Conservation (phyloP, 2,888 invertebrate genomes). For the Volucella bombylans region DNA sequence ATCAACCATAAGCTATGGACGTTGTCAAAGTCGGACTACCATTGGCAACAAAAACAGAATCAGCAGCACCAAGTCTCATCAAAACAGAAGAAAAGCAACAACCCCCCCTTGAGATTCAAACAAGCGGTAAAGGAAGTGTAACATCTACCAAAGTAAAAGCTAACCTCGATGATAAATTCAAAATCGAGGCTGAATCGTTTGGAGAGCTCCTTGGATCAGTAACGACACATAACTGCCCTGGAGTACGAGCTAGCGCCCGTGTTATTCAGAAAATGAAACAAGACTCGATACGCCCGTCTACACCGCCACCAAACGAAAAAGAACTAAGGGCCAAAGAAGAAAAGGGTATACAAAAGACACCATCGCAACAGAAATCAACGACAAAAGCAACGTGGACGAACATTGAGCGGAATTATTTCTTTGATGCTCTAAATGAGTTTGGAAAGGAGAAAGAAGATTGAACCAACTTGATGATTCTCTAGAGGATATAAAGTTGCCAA, state of each 20-base stretch:
- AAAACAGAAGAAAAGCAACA: constrained; percentile 43
- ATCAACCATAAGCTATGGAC: constrained; percentile 46
- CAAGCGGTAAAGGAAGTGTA: constrained; percentile 23
- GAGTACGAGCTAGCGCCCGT: constrained; percentile 88
- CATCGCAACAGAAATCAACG: constrained; percentile 83
- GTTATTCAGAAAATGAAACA: constrained; percentile 90
- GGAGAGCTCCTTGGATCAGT: constrained; percentile 87
- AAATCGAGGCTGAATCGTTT: constrained; percentile 68
- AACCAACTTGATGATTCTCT: constrained; percentile 93
- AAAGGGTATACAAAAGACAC: constrained; percentile 80
- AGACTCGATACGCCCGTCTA: constrained; percentile 83
- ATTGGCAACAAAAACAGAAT: constrained; percentile 29
- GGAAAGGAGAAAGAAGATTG: constrained; percentile 96
- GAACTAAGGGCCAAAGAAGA: constrained; percentile 80
- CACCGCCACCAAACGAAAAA: constrained; percentile 80
- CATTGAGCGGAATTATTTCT: constrained; percentile 95
- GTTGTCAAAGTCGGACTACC: constrained; percentile 34
- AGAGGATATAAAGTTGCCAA: constrained; percentile 89
- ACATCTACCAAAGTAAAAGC: constrained; percentile 43
- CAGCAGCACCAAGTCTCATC: constrained; percentile 19
- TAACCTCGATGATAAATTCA: constrained; percentile 74
- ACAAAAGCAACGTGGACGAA: constrained; percentile 92
- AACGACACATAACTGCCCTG: constrained; percentile 84
- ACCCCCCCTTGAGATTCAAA: neutral
- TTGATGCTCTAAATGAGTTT: constrained; percentile 96